A percentile compares a stretch with the other conserved stretches of the same genome.
Evolutionary conservation across 2,113 vertebrate genomes (phyloP).

Genomic region (Coptodon bakossiorum): DNA sequence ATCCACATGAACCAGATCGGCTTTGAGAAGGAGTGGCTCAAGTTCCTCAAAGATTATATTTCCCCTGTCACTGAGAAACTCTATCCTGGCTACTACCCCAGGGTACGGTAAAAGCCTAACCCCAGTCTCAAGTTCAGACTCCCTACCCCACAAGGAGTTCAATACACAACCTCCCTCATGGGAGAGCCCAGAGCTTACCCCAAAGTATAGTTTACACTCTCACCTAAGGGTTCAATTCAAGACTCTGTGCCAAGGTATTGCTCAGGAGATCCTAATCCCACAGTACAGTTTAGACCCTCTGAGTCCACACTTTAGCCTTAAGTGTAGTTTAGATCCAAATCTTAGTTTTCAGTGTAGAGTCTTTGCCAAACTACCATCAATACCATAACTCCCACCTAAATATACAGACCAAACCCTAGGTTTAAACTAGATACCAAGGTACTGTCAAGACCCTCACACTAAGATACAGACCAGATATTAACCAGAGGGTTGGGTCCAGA

Average conservation of each 20-base stretch:
- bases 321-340: background rate
- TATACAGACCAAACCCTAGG: fast-evolving
- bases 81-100: slow-evolving; percentile 84
- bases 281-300: background rate
- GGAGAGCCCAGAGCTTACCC: background rate
- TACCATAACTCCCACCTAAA: fast-evolving
- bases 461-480: background rate
- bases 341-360: background rate
- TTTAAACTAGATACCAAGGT: fast-evolving
- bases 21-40: slow-evolving; percentile 86
- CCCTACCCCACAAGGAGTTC: background rate
- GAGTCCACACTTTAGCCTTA: fast-evolving
- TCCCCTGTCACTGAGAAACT: slow-evolving; percentile 79
- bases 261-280: background rate
- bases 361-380: fast-evolving
- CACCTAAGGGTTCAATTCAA: background rate
- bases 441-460: background rate
- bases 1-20: slow-evolving; percentile 87
- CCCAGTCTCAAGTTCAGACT: background rate
- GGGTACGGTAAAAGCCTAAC: slow-evolving; percentile 51
- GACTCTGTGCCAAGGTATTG: background rate
- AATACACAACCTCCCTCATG: background rate
- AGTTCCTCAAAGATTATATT: slow-evolving; percentile 80
- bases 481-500: background rate
- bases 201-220: background rate